Conservation (phyloP, 92 coral and sea anemone genomes). For the Scolanthus callimorphus region DNA sequence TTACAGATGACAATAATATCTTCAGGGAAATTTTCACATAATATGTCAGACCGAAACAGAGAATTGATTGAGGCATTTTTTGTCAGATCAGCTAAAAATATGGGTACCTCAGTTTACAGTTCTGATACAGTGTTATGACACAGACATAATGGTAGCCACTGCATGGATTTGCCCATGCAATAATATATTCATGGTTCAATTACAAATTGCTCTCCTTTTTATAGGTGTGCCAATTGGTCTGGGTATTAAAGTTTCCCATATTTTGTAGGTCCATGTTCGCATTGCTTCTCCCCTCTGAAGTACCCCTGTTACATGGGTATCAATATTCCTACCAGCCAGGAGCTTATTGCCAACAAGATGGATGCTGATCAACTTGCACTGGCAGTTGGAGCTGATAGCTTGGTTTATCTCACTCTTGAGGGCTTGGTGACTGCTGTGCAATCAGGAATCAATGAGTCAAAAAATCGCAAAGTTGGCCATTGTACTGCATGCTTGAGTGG, state of each 20-base stretch:
- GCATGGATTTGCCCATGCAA: too few species aligned
- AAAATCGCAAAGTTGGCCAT: constrained; percentile 54
- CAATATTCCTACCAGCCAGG: constrained; percentile 92
- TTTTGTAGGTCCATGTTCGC: constrained; percentile 84
- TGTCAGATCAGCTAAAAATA: too few species aligned
- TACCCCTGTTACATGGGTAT: constrained; percentile 97
- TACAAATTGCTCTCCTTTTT: too few species aligned
- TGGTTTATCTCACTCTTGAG: constrained; percentile 77
- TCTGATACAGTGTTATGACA: too few species aligned
- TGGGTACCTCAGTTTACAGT: too few species aligned
- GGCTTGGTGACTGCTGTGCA: constrained; percentile 87
- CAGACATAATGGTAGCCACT: too few species aligned
- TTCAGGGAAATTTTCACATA: too few species aligned
- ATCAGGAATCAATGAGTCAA: constrained; percentile 47
- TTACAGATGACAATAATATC: too few species aligned
- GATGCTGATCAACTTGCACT: constrained; percentile 68
- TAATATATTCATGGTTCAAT: too few species aligned
- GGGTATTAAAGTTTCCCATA: neutral
- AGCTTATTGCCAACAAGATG: constrained; percentile 84
- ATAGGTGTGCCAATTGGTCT: too few species aligned
- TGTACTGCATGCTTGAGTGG: constrained; percentile 95
- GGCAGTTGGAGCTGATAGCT: constrained; percentile 81
- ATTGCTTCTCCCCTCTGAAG: constrained; percentile 97
- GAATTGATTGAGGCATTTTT: too few species aligned
- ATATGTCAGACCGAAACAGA: too few species aligned